Conservation (phyloP, 2,797 vertebrate species). For the Pelodytes ibericus region DNA sequence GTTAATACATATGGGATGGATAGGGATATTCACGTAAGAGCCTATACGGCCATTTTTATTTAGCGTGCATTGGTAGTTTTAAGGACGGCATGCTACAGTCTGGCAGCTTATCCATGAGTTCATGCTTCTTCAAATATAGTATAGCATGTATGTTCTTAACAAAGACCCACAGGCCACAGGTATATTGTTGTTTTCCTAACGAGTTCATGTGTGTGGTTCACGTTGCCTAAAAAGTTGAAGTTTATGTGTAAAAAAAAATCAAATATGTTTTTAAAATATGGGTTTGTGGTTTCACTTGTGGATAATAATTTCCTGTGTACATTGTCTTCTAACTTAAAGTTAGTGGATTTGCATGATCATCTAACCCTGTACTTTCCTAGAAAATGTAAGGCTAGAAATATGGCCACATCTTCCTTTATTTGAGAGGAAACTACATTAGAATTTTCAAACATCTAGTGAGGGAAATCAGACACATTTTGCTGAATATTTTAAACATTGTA, state of each 20-base stretch:
- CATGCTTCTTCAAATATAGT: constrained; percentile 58
- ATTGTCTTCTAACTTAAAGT: constrained; percentile 61
- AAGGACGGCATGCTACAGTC: background rate
- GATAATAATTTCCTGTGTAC: constrained; percentile 39
- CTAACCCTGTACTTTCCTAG: constrained; percentile 58
- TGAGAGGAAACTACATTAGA: constrained; percentile 80
- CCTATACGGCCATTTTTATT: background rate
- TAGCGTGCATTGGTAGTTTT: background rate
- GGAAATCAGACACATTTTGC: constrained; percentile 94
- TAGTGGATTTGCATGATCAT: constrained; percentile 61
- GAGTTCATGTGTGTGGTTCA: no score
- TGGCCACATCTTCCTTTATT: constrained; percentile 69
- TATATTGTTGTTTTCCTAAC: no score
- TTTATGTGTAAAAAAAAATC: background rate
- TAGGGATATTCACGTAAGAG: background rate
- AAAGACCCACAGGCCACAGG: constrained; percentile 66
- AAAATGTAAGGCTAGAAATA: constrained; percentile 68
- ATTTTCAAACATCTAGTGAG: constrained; percentile 94
- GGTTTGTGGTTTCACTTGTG: constrained; percentile 1
- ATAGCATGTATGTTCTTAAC: constrained; percentile 61
- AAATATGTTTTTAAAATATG: constrained; percentile 37
- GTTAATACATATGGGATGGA: background rate
- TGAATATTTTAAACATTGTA: constrained; percentile 98
- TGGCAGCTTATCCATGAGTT: no score
- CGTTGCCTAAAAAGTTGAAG: no score